Conservation (phyloP, 2,113 vertebrate species). For the Proteles cristata region DNA sequence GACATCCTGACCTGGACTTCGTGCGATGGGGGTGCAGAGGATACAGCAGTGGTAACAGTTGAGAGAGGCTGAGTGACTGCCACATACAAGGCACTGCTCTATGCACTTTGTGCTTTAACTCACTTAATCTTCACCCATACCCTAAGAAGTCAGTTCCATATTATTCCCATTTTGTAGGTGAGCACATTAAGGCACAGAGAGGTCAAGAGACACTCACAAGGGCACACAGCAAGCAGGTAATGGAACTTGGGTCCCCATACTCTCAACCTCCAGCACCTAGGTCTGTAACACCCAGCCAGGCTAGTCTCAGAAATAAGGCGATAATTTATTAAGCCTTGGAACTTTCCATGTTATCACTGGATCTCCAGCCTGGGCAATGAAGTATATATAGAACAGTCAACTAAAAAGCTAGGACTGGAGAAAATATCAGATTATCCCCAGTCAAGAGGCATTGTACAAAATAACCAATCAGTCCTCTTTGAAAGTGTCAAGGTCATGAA, state of each 20-base stretch:
- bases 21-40: rapidly evolving
- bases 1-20: not conserved
- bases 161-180: not conserved
- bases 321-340: not conserved
- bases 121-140: not conserved
- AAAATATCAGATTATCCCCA: not conserved
- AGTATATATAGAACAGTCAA: not conserved
- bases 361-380: not conserved
- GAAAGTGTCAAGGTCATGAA: not conserved
- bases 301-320: not conserved
- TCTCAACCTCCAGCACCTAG: not conserved
- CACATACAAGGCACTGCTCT: rapidly evolving
- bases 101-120: not conserved
- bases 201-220: not conserved
- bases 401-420: not conserved
- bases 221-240: not conserved
- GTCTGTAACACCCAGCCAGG: not conserved
- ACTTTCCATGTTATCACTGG: not conserved
- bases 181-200: not conserved
- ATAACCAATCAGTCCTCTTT: not conserved
- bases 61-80: rapidly evolving
- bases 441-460: not conserved
- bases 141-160: not conserved
- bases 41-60: not conserved
- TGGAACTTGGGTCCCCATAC: not conserved